A percentile compares a stretch with the other conserved stretches of the same genome.
Conservation (phyloP, 2,888 invertebrate species). For the Pardosa pseudoannulata region DNA sequence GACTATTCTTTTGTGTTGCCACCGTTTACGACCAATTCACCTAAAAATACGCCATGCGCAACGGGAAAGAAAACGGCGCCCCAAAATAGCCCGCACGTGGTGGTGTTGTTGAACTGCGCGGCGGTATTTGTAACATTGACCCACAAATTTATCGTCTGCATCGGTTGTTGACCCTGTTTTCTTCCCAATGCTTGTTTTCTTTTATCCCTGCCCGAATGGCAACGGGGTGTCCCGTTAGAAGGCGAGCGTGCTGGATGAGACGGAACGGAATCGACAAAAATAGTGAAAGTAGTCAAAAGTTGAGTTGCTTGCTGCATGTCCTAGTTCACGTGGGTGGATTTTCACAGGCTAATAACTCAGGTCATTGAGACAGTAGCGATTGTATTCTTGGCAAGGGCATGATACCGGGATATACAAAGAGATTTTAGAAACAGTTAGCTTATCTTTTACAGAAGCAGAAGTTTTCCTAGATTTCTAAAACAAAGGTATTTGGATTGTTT, state of each 20-base stretch:
- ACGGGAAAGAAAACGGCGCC: slow-evolving; percentile 1
- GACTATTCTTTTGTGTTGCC: slow-evolving; percentile 9
- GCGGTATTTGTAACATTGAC: slow-evolving; percentile 69
- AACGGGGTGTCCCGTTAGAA: background rate
- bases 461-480: too few relatives aligned
- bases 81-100: background rate
- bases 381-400: background rate
- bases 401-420: too few relatives aligned
- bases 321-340: background rate
- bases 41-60: slow-evolving; percentile 13
- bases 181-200: background rate
- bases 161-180: slow-evolving; percentile 67
- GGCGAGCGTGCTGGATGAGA: background rate
- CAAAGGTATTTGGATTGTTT: too few relatives aligned
- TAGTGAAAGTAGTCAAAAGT: background rate
- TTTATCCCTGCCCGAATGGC: background rate
- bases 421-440: too few relatives aligned
- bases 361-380: background rate
- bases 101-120: background rate
- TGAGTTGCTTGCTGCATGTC: background rate
- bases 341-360: background rate
- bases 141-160: slow-evolving; percentile 64
- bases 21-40: slow-evolving; percentile 15
- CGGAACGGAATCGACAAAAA: background rate
- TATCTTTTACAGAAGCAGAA: too few relatives aligned